A percentile compares a stretch with the other conserved stretches of the same genome.
Evolutionary conservation across 2,888 invertebrate species (phyloP).

Genomic region (Stomorhina lunata): DNA sequence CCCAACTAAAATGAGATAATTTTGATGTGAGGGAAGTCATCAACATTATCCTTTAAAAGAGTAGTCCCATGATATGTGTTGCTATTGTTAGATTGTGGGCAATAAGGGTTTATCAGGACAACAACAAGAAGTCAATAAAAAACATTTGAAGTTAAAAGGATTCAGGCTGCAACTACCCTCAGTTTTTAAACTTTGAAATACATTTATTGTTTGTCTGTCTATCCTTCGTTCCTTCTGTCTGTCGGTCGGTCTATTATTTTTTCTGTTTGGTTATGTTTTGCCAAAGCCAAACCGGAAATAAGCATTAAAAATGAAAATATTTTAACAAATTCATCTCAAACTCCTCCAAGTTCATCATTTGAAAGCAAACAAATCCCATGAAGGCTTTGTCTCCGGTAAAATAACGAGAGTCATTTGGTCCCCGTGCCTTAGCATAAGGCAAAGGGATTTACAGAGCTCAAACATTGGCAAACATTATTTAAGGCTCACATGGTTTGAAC

Average conservation of each 20-base stretch:
- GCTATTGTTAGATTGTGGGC: conserved; percentile 36
- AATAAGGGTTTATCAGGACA: conserved; percentile 42
- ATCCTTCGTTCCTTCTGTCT: too few species aligned
- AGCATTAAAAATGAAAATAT: conserved; percentile 57
- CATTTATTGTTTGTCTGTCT: conserved; percentile 38
- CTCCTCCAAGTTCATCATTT: too few species aligned
- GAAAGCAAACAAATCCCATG: too few species aligned
- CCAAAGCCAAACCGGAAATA: conserved; percentile 61
- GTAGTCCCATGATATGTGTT: too few species aligned
- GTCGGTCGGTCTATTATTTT: not conserved
- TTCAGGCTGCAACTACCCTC: conserved; percentile 12
- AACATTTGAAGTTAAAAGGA: not conserved
- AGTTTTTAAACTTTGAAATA: not conserved
- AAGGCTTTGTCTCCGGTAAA: too few species aligned
- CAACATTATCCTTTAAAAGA: too few species aligned
- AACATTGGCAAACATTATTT: too few species aligned
- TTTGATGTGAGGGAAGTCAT: too few species aligned
- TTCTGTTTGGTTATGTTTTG: conserved; percentile 26
- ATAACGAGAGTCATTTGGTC: too few species aligned
- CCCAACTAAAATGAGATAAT: conserved; percentile 53
- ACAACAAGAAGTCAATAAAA: conserved; percentile 61
- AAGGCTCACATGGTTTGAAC: too few species aligned
- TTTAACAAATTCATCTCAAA: conserved; percentile 31
- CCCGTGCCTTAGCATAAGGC: conserved; percentile 53
- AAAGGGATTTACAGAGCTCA: conserved; percentile 50